Percentiles rank a stretch among this genome's conserved stretches.
Conservation (phyloP, 2,888 invertebrate species). For the Seladonia tumulorum region DNA sequence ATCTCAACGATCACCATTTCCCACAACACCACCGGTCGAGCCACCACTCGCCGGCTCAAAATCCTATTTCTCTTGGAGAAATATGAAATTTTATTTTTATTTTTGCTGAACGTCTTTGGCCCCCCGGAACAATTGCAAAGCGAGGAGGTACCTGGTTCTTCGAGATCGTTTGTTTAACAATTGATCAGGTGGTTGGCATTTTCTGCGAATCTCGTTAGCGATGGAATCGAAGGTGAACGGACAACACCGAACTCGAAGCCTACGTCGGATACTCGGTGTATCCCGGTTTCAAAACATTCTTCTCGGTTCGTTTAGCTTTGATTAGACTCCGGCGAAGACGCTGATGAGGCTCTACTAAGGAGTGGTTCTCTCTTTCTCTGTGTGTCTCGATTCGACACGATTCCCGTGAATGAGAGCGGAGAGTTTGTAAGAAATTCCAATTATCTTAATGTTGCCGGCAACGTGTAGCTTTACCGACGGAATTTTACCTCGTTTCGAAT, state of each 20-base stretch:
- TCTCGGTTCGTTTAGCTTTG: conserved; percentile 49
- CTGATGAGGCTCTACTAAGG: conserved; percentile 5
- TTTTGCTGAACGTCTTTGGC: too few relatives aligned
- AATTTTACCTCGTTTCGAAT: neutral
- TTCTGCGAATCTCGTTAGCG: conserved; percentile 5
- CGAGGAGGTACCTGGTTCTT: neutral
- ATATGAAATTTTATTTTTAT: too few relatives aligned
- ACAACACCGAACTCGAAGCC: neutral
- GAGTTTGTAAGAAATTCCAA: conserved; percentile 31
- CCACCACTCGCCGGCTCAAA: too few relatives aligned
- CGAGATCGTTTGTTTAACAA: neutral
- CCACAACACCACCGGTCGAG: too few relatives aligned
- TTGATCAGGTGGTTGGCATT: neutral
- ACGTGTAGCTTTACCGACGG: conserved; percentile 3
- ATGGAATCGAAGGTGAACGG: conserved; percentile 11
- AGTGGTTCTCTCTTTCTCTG: neutral
- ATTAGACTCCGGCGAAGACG: conserved; percentile 31
- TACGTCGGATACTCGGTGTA: conserved; percentile 7
- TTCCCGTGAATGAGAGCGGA: conserved; percentile 21
- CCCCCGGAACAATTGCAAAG: neutral
- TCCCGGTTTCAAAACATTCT: conserved; percentile 23
- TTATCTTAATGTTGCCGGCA: conserved; percentile 16
- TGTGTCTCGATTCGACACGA: conserved; percentile 35
- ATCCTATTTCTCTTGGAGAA: too few relatives aligned
- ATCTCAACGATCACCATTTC: too few relatives aligned